A percentile compares a stretch with the other conserved stretches of the same genome.
Conservation (phyloP, 2,888 invertebrate species). For the Pycnomerus fuliginosus region DNA sequence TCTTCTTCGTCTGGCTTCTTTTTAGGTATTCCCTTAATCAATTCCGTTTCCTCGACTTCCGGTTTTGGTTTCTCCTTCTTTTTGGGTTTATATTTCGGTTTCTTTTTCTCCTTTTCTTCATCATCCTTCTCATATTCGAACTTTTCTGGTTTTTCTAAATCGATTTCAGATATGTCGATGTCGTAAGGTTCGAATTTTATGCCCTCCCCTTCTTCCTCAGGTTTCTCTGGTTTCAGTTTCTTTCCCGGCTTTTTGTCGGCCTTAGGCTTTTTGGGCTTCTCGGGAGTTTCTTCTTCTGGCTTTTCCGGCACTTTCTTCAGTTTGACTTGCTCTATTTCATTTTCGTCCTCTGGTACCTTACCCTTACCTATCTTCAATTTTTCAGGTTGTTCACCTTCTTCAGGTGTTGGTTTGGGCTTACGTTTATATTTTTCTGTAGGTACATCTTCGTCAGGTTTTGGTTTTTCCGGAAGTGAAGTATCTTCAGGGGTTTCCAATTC, state of each 20-base stretch:
- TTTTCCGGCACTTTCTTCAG: constrained; percentile 51
- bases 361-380: constrained; percentile 45
- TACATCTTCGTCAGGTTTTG: constrained; percentile 37
- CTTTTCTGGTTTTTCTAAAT: constrained; percentile 41
- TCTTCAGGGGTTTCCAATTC: constrained; percentile 53
- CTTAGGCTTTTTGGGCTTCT: constrained; percentile 9
- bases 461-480: constrained; percentile 38
- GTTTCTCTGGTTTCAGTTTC: constrained; percentile 13
- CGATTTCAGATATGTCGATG: constrained; percentile 45
- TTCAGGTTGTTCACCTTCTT: constrained; percentile 24
- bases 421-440: constrained; percentile 32
- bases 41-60: constrained; percentile 29
- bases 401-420: constrained; percentile 21
- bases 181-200: constrained; percentile 47
- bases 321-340: constrained; percentile 39
- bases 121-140: constrained; percentile 35
- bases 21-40: constrained; percentile 38
- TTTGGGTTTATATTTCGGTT: constrained; percentile 39
- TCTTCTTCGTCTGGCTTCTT: constrained; percentile 45
- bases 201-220: constrained; percentile 34
- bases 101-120: constrained; percentile 39
- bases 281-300: constrained; percentile 11
- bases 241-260: constrained; percentile 18
- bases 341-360: constrained; percentile 44
- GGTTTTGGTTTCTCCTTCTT: constrained; percentile 28